Base-by-base conservation (phyloP, 2,113 vertebrate genomes). In the Neomonachus schauinslandi region DNA sequence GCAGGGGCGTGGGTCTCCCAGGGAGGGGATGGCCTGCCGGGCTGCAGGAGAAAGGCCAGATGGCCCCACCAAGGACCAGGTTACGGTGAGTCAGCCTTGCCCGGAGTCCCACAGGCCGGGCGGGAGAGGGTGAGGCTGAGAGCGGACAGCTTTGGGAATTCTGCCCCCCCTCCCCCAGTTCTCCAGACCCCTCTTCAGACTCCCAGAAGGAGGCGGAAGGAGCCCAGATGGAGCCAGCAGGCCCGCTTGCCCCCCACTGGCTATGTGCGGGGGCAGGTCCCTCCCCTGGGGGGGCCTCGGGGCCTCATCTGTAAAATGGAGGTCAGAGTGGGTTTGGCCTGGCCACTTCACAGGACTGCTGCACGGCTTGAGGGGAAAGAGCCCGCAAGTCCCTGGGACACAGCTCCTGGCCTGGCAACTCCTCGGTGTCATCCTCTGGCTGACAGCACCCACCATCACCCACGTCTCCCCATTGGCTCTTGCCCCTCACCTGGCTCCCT, bases 321-420 rank as follows among this genome's bases (percentile, higher is more conserved):
- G 49, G 26, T 12, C 33, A 36, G 39, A 16, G 31, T 15, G 36
- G 33, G 21, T 42, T 31, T 42, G 36, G 16, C n/a, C 33, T 12
- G 28, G 71, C 42, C 67, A 57, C 39, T 7, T 51, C 36, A 55
- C 4, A 55, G 24, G 74, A 33, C 46, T 42, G 8, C 19, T 7
- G 9, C 31, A 33, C n/a, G 7, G 31, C 26, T 22, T 0, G 31
- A 31, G n/a, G 57, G 24, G 8, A 71, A 42, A 91, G n/a, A 57
- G 19, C 49, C 59, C 4, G 4, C 59, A n/a, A 22, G 76, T 36
- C 22, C 10, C 49, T 1, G 26, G 85, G 86, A 42, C 46, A 36
- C 0, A 0, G 67, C 15, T 33, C n/a, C 49, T 0, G 0, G 65
- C 26, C 65, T 21, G 15, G n/a, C 4, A 14, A 24, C 61, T 2